Evolutionary conservation across 2,888 invertebrate genomes (phyloP).

Genomic region (Leptogaster cylindrica): DNA sequence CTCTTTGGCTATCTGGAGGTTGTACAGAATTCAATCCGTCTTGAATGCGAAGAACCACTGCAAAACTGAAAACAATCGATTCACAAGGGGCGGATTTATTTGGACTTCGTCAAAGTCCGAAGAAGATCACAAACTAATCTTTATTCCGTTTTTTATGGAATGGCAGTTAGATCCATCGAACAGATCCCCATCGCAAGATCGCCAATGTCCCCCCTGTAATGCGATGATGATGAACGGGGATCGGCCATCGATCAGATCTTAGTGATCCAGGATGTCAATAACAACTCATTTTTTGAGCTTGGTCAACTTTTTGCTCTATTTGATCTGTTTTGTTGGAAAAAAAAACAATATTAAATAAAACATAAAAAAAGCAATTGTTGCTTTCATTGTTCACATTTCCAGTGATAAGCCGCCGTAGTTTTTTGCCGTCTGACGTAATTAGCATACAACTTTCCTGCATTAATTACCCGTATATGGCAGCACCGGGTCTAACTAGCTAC

Average conservation of each 20-base stretch:
- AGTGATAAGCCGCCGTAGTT: slow-evolving; percentile 39
- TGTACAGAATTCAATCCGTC: not conserved
- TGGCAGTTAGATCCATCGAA: slow-evolving; percentile 11
- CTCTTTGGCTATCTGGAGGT: not conserved
- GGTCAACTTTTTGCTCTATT: slow-evolving; percentile 11
- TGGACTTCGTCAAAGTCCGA: slow-evolving; percentile 12
- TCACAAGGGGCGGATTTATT: slow-evolving; percentile 37
- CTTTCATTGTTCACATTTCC: slow-evolving; percentile 36
- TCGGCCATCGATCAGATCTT: slow-evolving; percentile 10
- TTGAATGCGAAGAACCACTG: slow-evolving; percentile 1
- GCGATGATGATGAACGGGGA: slow-evolving; percentile 9
- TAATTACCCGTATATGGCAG: slow-evolving; percentile 42
- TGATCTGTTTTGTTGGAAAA: slow-evolving; percentile 11
- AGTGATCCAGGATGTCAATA: slow-evolving; percentile 36
- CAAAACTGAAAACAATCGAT: slow-evolving; percentile 37
- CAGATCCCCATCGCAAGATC: not conserved
- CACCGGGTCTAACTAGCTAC: slow-evolving; percentile 21
- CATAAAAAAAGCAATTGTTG: too few relatives aligned
- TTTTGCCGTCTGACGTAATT: slow-evolving; percentile 40
- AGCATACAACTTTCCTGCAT: slow-evolving; percentile 42
- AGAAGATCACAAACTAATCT: slow-evolving; percentile 20
- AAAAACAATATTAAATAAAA: too few relatives aligned
- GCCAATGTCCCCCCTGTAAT: not conserved
- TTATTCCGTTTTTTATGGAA: slow-evolving; percentile 17
- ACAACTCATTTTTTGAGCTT: slow-evolving; percentile 33